phyloP scores from a whole-genome alignment of 2,797 vertebrate genomes.

The Coregonus suidteri region DNA sequence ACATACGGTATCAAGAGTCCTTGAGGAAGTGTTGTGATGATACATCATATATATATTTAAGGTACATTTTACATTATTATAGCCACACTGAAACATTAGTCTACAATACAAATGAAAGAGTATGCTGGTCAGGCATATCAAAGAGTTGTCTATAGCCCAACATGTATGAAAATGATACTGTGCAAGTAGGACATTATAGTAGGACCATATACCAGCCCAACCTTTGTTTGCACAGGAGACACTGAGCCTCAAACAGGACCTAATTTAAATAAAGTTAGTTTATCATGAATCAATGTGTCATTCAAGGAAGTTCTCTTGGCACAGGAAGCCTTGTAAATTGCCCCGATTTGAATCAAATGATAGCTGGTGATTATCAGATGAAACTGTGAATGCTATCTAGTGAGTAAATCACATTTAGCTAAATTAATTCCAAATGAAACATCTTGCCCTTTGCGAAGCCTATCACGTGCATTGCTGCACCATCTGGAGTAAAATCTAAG shows the following conservation, averaged over 20 bases:
- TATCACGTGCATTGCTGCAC: too few relatives aligned
- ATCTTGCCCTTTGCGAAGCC: neutral
- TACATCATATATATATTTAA: too few relatives aligned
- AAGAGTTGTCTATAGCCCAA: neutral
- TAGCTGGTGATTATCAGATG: neutral
- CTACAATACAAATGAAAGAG: neutral
- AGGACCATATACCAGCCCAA: neutral
- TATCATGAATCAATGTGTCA: neutral
- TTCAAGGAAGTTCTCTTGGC: neutral
- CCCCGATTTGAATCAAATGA: too few relatives aligned
- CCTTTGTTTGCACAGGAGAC: neutral
- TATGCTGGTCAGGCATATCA: neutral
- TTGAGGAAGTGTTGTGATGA: neutral
- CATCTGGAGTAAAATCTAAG: too few relatives aligned
- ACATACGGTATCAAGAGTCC: neutral
- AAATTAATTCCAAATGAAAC: neutral
- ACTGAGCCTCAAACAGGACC: neutral
- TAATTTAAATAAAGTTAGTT: neutral
- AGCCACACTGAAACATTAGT: neutral
- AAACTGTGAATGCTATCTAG: neutral
- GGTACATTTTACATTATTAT: neutral
- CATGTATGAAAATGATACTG: neutral
- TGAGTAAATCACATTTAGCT: neutral
- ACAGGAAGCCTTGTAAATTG: neutral
- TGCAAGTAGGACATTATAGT: neutral